phyloP scores from a whole-genome alignment of 2,888 invertebrate genomes.

The Lobophora halterata region DNA sequence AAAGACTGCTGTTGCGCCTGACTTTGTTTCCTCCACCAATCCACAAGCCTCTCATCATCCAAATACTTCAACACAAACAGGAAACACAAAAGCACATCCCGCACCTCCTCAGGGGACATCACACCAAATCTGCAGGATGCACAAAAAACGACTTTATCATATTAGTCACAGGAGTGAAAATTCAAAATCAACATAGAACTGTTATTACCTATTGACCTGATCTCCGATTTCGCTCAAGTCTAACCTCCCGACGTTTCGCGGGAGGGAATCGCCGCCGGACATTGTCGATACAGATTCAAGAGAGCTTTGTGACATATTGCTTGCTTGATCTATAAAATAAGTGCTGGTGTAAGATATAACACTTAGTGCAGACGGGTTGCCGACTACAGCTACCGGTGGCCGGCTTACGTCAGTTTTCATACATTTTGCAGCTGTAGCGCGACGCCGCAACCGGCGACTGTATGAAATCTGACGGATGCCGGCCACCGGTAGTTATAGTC shows the following conservation, averaged over 20 bases:
- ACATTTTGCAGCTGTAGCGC: no score
- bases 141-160: conserved; percentile 33
- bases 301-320: conserved; percentile 88
- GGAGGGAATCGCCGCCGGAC: conserved; percentile 81
- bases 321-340: conserved; percentile 79
- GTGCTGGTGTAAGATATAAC: conserved; percentile 19
- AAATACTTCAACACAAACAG: conserved; percentile 95
- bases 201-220: conserved; percentile 72
- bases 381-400: no score
- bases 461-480: no score
- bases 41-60: conserved; percentile 92
- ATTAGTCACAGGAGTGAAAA: not conserved
- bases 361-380: not conserved
- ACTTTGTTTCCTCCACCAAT: conserved; percentile 94
- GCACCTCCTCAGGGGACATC: conserved; percentile 86
- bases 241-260: conserved; percentile 60
- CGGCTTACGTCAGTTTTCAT: no score
- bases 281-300: conserved; percentile 88
- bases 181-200: not conserved
- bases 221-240: conserved; percentile 74
- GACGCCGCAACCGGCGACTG: no score
- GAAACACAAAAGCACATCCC: conserved; percentile 93
- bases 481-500: no score
- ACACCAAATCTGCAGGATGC: conserved; percentile 72
- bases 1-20: conserved; percentile 91